Base-by-base conservation (phyloP, 35 echinoderm and acorn worm species). In the Apostichopus japonicus region DNA sequence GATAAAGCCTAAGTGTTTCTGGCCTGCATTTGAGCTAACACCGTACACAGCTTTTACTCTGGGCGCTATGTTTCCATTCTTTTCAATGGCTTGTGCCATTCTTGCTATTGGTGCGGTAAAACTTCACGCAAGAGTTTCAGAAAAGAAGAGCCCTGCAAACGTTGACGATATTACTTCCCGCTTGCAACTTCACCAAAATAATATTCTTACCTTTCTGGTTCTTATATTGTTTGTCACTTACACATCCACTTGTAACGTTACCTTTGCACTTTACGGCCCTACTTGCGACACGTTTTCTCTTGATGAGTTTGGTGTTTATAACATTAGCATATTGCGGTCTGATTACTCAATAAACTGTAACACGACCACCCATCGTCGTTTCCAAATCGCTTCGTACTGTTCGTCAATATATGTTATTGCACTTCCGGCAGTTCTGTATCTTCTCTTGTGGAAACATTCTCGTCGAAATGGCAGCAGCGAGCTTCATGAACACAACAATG, bases 321-420 rank as follows among this genome's bases (percentile, higher is more conserved):
- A 55, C 22, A 27, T 77, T 19, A 55, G 55, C 23, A 54, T 76
- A 4, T 61, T 94, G 8, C 73, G 86, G 9, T 90, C 84, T n/a
- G 93, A 94, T 90, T 94, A 82, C 51, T 65, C 93, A 13, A 90
- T 90, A 22, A 8, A 82, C 63, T 94, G 93, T 90, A 67, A 25
- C 6, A 79, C 84, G 8, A 10, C 16, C 19, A 15, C 23, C 4
- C 93, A 94, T 23, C 33, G 11, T 80, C 16, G 17, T 24, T 94
- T 27, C 57, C 11, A 23, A 21, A 23, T 84, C 16, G 73, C 86
- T 10, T 75, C 93, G 4, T 44, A 65, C 21, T 25, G 53, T 51
- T 7, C 54, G 19, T 65, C 88, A 4, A 55, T 80, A n/a, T 90
- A 81, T 67, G 72, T 94, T 11, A 24, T 90, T 19, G 77, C 44